Base-by-base conservation (phyloP, 2,888 invertebrate genomes). In the Corbicula japonica region DNA sequence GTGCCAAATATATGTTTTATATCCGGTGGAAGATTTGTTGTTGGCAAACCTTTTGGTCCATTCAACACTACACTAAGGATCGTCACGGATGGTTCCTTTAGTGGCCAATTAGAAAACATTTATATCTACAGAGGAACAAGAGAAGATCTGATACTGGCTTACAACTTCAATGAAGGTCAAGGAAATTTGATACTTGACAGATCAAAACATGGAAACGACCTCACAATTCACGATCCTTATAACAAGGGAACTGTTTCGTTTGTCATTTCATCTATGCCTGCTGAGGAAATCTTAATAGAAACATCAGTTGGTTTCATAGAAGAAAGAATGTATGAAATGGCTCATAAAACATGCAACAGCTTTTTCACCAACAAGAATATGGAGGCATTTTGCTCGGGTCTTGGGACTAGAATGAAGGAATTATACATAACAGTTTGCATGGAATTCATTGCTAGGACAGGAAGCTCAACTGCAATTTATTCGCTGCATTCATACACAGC, bases 1-100 rank as follows among this genome's bases (percentile, higher is more conserved):
- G 76, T 80, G n/a, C 54, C 69, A 8, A 52, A 34, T 28, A 80
- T 73, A n/a, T 69, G 63, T 30, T 86, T 87, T 63, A 76, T 84
- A 10, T 69, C 41, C 5, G 68, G 71, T 26, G 89, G 90, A 26
- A 83, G 86, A n/a, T 30, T 90, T 38, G 77, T 80, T 23, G 46
- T 90, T 28, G 90, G 88, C n/a, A 69, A 70, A 28, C 86, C 86
- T 74, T 76, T 80, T 34, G 70, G 74, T 15, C 61, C 85, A 15
- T 70, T 82, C 62, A 71, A 77, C 30, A 50, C 56, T 18, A 62
- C 61, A 28, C 73, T 80, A 52, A 46, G 62, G 54, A 28, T 72
- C 4, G 54, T 60, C 6, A 48, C 85, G 26, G 52, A 48, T 52
- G 86, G 85, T 28, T 79, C 62, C 12, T 83, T 81, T 32, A 28